Base-by-base conservation (phyloP, 1,140 invertebrate species). In the Sycobia sp. region DNA sequence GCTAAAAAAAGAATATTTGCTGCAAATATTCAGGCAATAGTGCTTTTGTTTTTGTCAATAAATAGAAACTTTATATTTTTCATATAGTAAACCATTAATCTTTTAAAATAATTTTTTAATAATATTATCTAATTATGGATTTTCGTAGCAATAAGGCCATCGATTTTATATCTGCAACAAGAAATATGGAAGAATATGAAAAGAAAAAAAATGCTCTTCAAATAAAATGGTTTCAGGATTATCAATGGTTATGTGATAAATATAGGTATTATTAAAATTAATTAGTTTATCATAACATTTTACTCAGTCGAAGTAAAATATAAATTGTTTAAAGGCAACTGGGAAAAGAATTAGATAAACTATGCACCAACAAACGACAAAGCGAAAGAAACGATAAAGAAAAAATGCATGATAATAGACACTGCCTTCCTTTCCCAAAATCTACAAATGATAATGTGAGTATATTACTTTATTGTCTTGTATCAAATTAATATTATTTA, bases 231-330 rank as follows among this genome's bases (percentile, higher is more conserved):
- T 65, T 67, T 1, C 38, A 65, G n/a, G 57, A 61, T 23, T 75
- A 71, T 22, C 57, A 69, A 16, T 70, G 67, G 70, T 58, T 74
- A 10, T 51, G 71, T 43, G 64, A 71, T 0, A 73, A 77, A 62
- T 65, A 76, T 43, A 46, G 51, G 74, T n/a, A n/a, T 76, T 22
- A 34, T 7, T 18, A 1, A 29, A 67, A 49, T 1, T 16, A 8
- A 53, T 50, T 27, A 13, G 0, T n/a, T n/a, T n/a, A 20, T 29
- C 47, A 39, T 41, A 1, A 38, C 16, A 64, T n/a, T 39, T 3
- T 44, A 29, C 39, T 10, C 18, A 13, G 9, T 20, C 38, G 8
- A 22, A 41, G 43, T 25, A 18, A 41, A 20, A 2, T 16, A 9
- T 56, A 36, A 11, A 22, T 56, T 56, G 29, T 46, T 49, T 55